phyloP scores from a whole-genome alignment of 1,140 invertebrate species.

The Polyergus mexicanus region DNA sequence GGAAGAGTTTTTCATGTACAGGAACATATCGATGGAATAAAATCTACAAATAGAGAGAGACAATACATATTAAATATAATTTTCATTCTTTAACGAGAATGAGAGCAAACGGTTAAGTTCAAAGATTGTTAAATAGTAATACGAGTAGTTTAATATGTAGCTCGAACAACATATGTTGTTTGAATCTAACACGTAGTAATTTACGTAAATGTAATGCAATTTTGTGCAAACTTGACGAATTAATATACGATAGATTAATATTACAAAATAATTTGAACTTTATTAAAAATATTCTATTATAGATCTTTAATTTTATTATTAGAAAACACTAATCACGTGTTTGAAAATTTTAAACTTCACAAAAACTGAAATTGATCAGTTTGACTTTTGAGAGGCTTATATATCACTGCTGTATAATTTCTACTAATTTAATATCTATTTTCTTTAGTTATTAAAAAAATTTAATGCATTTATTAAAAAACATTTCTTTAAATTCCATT shows the following conservation, averaged over 20 bases:
- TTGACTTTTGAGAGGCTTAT: no score
- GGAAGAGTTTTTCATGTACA: neutral
- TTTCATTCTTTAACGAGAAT: constrained; percentile 21
- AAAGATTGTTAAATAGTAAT: neutral
- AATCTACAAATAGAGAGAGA: neutral
- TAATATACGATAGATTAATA: neutral
- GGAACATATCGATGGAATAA: neutral
- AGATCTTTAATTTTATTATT: neutral
- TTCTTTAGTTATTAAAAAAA: neutral
- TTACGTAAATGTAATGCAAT: neutral
- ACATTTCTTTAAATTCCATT: neutral
- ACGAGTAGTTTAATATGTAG: neutral
- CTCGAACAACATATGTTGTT: neutral
- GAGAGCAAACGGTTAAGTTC: neutral
- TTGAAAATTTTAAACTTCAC: no score
- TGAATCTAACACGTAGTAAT: no score
- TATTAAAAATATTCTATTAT: neutral
- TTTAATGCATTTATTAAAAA: neutral
- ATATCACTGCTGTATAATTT: no score
- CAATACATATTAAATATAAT: constrained; percentile 7
- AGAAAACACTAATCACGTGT: no score
- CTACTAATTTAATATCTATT: no score
- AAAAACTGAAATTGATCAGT: no score
- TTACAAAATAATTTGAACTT: neutral
- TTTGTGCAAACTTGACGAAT: neutral